Base-by-base conservation (phyloP, 2,797 vertebrate genomes). In the Tenualosa thibaudeaui region DNA sequence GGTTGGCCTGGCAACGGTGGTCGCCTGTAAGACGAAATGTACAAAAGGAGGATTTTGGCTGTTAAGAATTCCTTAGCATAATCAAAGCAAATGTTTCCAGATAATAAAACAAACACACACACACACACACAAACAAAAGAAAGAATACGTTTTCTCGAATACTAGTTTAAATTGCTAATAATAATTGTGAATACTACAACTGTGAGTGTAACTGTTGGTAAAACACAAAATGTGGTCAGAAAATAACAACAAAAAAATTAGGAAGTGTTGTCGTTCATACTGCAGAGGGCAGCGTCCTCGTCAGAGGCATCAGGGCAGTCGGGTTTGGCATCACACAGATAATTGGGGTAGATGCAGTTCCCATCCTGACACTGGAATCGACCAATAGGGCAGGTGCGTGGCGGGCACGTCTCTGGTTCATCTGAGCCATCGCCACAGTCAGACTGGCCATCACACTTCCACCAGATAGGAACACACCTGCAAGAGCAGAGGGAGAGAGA, bases 401-500 rank as follows among this genome's bases (percentile, higher is more conserved):
- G 85, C 0, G 93, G 93, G 85, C 94, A 95, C 26, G 94, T 94
- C 87, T 92, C 91, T 84, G 94, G 94, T 81, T 95, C 94, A 86
- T 95, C 94, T 0, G 94, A 95, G 84, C 93, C 93, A 2, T 95
- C 94, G 0, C 93, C 86, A 13, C 94, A 95, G 24, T 95, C 94
- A 2, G 94, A 94, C 78, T 95, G 93, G 62, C 93, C 93, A 3
- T 95, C 94, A 85, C 94, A 95, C 87, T 95, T 95, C 94, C 94
- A 95, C 94, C 94, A 95, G 85, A 95, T 94, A 0, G 94, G 91
- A 83, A 95, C 81, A 81, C 94, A 95, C 86, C 94, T 95, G 0
- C 46, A 3, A 46, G 84, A 26, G 53, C 3, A 17, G 31, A 43
- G 31, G 17, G 68, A 40, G 68, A 37, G 24, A 43, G 58, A 81